A percentile compares a stretch with the other conserved stretches of the same genome.
These are phyloP conservation scores for Megalonaias nervosa DNA, from an alignment of 1,140 invertebrate species.

Conservation along the genomic window DNA sequence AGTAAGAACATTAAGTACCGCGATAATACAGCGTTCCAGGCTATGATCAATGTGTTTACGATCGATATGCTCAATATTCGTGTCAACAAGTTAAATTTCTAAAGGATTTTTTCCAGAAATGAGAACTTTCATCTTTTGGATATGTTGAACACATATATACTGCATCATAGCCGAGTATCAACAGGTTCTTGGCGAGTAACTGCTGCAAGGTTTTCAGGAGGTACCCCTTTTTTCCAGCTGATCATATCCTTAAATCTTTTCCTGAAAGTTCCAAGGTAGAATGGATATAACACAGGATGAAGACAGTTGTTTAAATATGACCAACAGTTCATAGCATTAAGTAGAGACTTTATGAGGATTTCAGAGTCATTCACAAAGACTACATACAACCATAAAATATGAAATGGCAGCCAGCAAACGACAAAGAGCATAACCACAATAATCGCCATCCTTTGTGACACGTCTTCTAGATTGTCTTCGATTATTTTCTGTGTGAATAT, in stretches of 20 bases:
- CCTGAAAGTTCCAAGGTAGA: slow-evolving; percentile 89
- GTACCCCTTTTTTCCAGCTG: slow-evolving; percentile 37
- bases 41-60: too few species aligned
- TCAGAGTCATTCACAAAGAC: slow-evolving; percentile 70
- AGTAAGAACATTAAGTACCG: too few species aligned
- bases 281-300: slow-evolving; percentile 96
- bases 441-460: slow-evolving; percentile 92
- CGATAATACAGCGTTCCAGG: too few species aligned
- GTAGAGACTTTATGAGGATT: slow-evolving; percentile 82
- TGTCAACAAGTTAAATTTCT: too few species aligned
- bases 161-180: too few species aligned
- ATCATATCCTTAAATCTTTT: slow-evolving; percentile 84
- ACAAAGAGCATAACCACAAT: slow-evolving; percentile 96
- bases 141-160: too few species aligned
- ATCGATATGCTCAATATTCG: too few species aligned
- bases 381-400: slow-evolving; percentile 70
- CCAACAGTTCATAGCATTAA: slow-evolving; percentile 83
- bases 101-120: too few species aligned
- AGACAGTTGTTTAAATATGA: slow-evolving; percentile 96
- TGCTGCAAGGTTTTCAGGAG: too few species aligned
- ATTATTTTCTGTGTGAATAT: slow-evolving; percentile 79
- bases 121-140: too few species aligned
- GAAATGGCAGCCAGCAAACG: slow-evolving; percentile 96
- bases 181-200: too few species aligned
- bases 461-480: slow-evolving; percentile 83